Evolutionary conservation across 2,797 vertebrate genomes (phyloP).

Genomic region (Amblyopsis hoosieri): DNA sequence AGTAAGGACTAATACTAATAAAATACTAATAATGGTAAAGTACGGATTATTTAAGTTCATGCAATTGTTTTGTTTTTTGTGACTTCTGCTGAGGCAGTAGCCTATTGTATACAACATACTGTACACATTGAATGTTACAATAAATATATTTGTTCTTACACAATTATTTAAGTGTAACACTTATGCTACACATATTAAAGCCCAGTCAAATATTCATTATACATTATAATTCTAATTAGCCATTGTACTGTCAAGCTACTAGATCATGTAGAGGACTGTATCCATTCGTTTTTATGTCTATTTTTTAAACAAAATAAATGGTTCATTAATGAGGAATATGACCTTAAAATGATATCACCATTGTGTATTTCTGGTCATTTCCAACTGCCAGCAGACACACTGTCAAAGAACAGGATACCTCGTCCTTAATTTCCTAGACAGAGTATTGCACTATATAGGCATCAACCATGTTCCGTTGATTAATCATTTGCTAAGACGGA

Average conservation of each 20-base stretch:
- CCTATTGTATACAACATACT: slow-evolving; percentile 10
- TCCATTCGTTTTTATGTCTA: not conserved
- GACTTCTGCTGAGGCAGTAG: slow-evolving; percentile 15
- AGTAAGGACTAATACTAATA: too few relatives aligned
- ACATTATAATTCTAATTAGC: slow-evolving; percentile 16
- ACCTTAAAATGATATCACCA: too few relatives aligned
- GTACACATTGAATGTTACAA: slow-evolving; percentile 29
- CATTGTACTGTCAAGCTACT: slow-evolving; percentile 16
- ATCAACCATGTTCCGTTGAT: slow-evolving; percentile 41
- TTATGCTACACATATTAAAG: slow-evolving; percentile 14
- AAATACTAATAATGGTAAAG: too few relatives aligned
- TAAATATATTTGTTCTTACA: not conserved
- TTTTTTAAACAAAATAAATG: too few relatives aligned
- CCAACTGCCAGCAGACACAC: not conserved
- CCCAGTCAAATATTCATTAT: not conserved
- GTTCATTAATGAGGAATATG: too few relatives aligned
- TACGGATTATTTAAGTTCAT: too few relatives aligned
- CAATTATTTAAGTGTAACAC: not conserved
- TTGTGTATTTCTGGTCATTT: not conserved
- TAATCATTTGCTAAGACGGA: slow-evolving; percentile 69
- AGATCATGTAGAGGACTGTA: not conserved
- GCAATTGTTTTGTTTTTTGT: too few relatives aligned
- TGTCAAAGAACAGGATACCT: too few relatives aligned
- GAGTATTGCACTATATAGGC: too few relatives aligned
- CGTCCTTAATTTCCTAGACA: too few relatives aligned